These are phyloP conservation scores for Drosophila santomea DNA, from an alignment of 1,140 invertebrate species.

Conservation along the genomic window DNA sequence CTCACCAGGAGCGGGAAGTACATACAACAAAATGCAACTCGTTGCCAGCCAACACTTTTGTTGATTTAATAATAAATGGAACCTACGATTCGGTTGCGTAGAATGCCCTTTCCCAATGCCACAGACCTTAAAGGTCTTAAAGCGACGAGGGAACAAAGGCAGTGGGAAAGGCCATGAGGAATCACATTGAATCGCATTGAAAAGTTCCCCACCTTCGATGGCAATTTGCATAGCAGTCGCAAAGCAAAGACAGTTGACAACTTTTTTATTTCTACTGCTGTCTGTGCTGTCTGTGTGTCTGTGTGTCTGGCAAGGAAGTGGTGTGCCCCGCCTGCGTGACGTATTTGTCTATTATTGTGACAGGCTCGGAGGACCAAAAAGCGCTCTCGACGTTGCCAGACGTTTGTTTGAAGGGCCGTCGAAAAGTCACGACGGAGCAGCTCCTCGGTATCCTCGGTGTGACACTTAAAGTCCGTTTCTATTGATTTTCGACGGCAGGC, in stretches of 20 bases:
- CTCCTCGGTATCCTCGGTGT: conserved; percentile 1
- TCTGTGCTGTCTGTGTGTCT: not conserved
- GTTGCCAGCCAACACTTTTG: conserved; percentile 66
- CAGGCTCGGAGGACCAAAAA: conserved; percentile 31
- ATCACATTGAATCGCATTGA: conserved; percentile 2
- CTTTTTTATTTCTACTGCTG: conserved; percentile 56
- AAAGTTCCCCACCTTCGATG: conserved; percentile 8
- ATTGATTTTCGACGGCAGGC: conserved; percentile 66
- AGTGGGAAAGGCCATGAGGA: not conserved
- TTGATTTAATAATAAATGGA: conserved; percentile 69
- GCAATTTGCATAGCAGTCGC: conserved; percentile 65
- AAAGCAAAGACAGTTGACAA: conserved; percentile 69
- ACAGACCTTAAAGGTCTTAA: not conserved
- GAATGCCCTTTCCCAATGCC: not conserved
- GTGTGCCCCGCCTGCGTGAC: conserved; percentile 12
- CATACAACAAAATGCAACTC: not conserved
- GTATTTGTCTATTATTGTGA: conserved; percentile 72
- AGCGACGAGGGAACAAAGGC: too few species aligned
- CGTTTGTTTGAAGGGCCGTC: conserved; percentile 25
- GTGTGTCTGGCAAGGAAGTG: conserved; percentile 27
- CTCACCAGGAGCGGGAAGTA: conserved; percentile 20
- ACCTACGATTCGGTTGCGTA: not conserved
- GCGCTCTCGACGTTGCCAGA: conserved; percentile 39
- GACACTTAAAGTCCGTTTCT: conserved; percentile 54
- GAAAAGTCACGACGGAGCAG: conserved; percentile 20